Conservation (phyloP, 2,888 invertebrate genomes). For the Trichopoda pennipes region DNA sequence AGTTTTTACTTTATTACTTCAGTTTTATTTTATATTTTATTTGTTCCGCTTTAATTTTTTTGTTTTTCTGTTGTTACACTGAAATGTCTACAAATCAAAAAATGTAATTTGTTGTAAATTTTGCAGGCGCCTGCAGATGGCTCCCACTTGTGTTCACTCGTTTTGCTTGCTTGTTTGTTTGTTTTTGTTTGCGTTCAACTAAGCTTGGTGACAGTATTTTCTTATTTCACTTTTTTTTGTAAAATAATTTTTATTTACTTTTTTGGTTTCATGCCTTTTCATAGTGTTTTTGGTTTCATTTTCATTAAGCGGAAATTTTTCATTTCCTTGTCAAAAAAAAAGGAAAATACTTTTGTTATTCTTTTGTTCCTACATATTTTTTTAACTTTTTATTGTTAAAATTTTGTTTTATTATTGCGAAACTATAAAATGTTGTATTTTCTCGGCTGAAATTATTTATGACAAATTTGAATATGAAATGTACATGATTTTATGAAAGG, state of each 20-base stretch:
- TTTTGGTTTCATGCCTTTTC: constrained; percentile 31
- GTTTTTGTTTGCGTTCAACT: constrained; percentile 54
- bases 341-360: constrained; percentile 31
- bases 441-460: constrained; percentile 50
- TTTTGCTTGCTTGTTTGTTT: constrained; percentile 40
- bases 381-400: constrained; percentile 21
- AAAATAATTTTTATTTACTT: constrained; percentile 12
- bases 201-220: constrained; percentile 58
- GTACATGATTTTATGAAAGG: background rate
- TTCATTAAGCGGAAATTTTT: constrained; percentile 68
- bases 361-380: background rate
- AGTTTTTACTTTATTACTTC: background rate
- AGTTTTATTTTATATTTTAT: constrained; percentile 5
- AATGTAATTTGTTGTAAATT: constrained; percentile 67
- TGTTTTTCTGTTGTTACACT: constrained; percentile 21
- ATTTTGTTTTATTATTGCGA: constrained; percentile 10
- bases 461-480: constrained; percentile 52
- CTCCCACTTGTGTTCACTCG: constrained; percentile 61
- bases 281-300: constrained; percentile 60
- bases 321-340: constrained; percentile 61
- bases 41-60: constrained; percentile 28
- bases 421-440: constrained; percentile 39
- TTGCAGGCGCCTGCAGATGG: constrained; percentile 67
- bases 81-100: constrained; percentile 68
- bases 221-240: constrained; percentile 16